Evolutionary conservation across 1,140 invertebrate species (phyloP), one percentile per base, ranked within the genome.

Genomic region (Himalopsyche phryganea): DNA sequence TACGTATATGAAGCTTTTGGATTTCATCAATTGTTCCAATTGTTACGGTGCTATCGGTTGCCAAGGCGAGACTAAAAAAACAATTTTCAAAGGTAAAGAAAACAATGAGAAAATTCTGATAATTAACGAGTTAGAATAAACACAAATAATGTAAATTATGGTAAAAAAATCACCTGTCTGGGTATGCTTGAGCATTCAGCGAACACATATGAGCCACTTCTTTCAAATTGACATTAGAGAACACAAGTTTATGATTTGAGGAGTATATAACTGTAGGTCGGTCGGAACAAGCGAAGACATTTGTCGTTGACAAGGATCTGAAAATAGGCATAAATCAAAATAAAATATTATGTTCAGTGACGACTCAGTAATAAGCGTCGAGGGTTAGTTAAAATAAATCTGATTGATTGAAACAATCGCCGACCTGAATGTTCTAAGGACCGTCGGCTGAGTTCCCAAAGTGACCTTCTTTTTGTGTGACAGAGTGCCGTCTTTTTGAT

Each of bases 1-100:
- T 98, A 33, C 95, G 78, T 62, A 98, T 98, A 71, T 98, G 96
- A 19, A 98, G 73, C 70, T 98, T 98, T 75, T 98, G 96, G 63
- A 98, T 98, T 77, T 98, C 96, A 79, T 98, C 96, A 65, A 99
- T 98, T 0, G 95, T 98, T 32, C 98, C 97, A 69, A 99, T 93
- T 0, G 96, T 94, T 0, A 99, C 85, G 0, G 91, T 91, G 65
- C 85, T 91, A 67, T 98, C 94, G 17, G 93, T 98, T 0, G 95
- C 91, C 50, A 99, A 74, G 11, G 96, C 95, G 68, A 99, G 84
- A 77, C 93, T 91, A 70, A 53, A 76, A 75, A 58, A 47, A 60
- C 14, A 60, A 54, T 60, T 10, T 46, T 55, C 35, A 49, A 3
- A 49, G 10, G 9, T 46, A 11, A 3, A 28, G 3, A 28, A 5